Base-by-base conservation (phyloP, 2,113 vertebrate genomes). In the Phodopus roborovskii region DNA sequence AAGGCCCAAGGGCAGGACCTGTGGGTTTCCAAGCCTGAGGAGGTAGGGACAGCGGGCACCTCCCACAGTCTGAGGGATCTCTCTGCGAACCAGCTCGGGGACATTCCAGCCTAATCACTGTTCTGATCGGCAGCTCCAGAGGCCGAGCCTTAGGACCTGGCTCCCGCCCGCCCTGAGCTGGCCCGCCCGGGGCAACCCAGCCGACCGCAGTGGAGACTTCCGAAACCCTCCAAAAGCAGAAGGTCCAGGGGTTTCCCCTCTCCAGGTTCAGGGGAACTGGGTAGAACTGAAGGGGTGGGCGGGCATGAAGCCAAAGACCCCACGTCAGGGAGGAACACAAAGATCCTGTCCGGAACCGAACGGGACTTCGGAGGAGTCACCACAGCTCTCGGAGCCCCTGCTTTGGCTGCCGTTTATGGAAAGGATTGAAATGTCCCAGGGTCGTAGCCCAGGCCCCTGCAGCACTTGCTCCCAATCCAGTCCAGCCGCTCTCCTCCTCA, bases 51-150 rank as follows among this genome's bases (percentile, higher is more conserved):
- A 83, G n/a, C 45, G 88, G 60, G 82, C 78, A 42, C 58, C 24
- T 91, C 64, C 7, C 78, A 53, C 42, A 20, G 56, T 64, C 84
- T 87, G 73, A 45, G 9, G 22, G 71, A 93, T 30, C 74, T 87
- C 0, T 0, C 68, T 56, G n/a, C 1, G 28, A 97, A 91, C 96
- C 22, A 2, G 93, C 92, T 87, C 0, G 10, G 94, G 96, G 95
- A 91, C 96, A 94, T 97, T 98, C 94, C 97, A 95, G 82, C n/a
- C 64, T 95, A 96, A 97, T 98, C 89, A 0, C 50, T 84, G 50
- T 70, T 89, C 94, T n/a, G 70, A 96, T 95, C 68, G 0, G 42
- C 9, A 78, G 85, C 81, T 60, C 83, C 50, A 36, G 90, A 91
- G 75, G 79, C 73, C 39, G 19, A 90, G 66, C 73, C 1, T 74